A percentile compares a stretch with the other conserved stretches of the same genome.
These are phyloP conservation scores for Ariopsis seemanni DNA, from an alignment of 2,113 vertebrate genomes.

Conservation along the genomic window DNA sequence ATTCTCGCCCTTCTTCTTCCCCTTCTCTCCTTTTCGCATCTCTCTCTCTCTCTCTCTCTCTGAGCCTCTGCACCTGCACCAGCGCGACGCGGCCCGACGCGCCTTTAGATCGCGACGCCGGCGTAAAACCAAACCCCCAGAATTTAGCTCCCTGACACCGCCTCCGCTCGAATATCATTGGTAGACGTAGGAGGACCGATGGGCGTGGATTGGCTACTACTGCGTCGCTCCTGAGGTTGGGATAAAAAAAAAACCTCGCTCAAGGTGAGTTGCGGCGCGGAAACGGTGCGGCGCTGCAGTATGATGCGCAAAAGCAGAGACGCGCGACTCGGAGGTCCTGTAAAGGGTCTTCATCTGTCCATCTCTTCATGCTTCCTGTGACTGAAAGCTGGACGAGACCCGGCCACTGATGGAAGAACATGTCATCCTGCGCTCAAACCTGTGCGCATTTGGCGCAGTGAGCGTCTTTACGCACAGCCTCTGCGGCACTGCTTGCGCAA, in stretches of 20 bases:
- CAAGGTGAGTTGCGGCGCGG: constrained; percentile 94
- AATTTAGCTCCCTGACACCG: constrained; percentile 71
- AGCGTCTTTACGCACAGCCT: constrained; percentile 17
- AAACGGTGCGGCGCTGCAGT: constrained; percentile 84
- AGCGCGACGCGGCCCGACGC: constrained; percentile 73
- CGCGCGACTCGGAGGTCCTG: background rate
- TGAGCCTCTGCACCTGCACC: constrained; percentile 76
- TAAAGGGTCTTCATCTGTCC: background rate
- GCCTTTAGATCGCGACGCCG: constrained; percentile 66
- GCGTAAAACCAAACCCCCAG: constrained; percentile 82
- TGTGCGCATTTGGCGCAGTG: background rate
- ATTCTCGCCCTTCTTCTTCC: constrained; percentile 70
- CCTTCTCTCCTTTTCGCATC: constrained; percentile 76
- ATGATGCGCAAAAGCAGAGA: constrained; percentile 88
- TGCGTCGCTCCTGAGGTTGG: constrained; percentile 60
- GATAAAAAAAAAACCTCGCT: constrained; percentile 10
- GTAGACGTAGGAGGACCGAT: constrained; percentile 52
- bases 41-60: constrained; percentile 38
- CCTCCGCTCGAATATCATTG: constrained; percentile 66
- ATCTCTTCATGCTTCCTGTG: too few relatives aligned
- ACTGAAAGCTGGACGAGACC: too few relatives aligned
- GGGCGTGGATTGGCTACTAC: constrained; percentile 76
- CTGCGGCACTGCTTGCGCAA: background rate
- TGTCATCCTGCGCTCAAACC: too few relatives aligned
- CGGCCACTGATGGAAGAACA: background rate